Conservation (phyloP, 2,888 invertebrate genomes). For the Deroplatys truncata region DNA sequence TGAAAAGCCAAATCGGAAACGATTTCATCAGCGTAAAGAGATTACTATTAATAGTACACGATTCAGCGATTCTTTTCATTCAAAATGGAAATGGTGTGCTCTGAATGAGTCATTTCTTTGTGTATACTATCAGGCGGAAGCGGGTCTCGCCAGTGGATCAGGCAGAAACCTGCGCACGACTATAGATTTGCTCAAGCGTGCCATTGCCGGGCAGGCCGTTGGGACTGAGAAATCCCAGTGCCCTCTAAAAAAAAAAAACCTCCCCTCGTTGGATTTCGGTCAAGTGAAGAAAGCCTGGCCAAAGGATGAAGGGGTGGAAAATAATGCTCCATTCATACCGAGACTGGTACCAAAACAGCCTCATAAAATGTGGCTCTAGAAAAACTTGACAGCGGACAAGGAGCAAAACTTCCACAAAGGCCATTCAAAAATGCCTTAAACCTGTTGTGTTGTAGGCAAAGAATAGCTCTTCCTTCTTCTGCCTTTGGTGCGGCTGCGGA, state of each 20-base stretch:
- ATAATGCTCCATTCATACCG: not conserved
- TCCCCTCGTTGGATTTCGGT: not conserved
- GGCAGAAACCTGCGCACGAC: no score
- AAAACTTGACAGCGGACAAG: no score
- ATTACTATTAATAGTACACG: not conserved
- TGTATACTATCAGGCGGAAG: not conserved
- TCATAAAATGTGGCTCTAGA: no score
- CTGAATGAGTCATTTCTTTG: not conserved
- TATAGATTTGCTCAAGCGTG: not conserved
- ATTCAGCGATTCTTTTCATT: not conserved
- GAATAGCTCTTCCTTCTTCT: no score
- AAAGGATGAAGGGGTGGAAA: not conserved
- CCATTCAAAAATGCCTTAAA: not conserved
- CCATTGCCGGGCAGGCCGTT: no score
- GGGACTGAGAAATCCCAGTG: no score
- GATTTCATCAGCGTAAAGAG: not conserved
- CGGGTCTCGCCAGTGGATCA: no score
- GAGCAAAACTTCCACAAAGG: not conserved
- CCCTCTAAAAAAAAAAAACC: no score
- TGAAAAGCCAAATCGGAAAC: not conserved
- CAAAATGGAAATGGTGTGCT: not conserved
- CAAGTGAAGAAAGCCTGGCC: not conserved
- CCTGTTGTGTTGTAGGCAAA: no score
- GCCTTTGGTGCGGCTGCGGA: no score
- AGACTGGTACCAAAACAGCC: not conserved